These are phyloP conservation scores for Chaenogobius annularis DNA, from an alignment of 2,113 vertebrate species.

Conservation along the genomic window DNA sequence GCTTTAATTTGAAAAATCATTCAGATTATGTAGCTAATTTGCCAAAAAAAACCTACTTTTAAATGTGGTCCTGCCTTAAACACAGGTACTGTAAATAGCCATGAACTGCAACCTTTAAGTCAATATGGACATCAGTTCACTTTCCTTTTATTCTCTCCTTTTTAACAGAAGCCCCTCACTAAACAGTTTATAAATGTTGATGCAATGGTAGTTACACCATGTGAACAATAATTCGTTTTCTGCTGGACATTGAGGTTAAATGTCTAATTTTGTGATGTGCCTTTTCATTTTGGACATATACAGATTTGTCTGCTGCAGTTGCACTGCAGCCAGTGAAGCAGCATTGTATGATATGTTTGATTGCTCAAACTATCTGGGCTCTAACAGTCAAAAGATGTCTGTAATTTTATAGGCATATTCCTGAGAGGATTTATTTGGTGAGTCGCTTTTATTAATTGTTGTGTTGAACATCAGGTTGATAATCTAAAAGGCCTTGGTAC, in stretches of 20 bases:
- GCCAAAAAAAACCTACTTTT: slow-evolving; percentile 2
- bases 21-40: slow-evolving; percentile 16
- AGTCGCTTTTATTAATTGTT: slow-evolving; percentile 30
- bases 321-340: slow-evolving; percentile 25
- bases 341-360: slow-evolving; percentile 26
- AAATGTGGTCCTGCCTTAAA: slow-evolving; percentile 51
- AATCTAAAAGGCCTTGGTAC: slow-evolving; percentile 37
- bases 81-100: slow-evolving; percentile 22
- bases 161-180: slow-evolving; percentile 4
- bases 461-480: slow-evolving; percentile 35
- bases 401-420: slow-evolving; percentile 41
- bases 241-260: slow-evolving; percentile 36
- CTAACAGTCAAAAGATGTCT: slow-evolving; percentile 42
- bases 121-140: neutral
- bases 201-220: slow-evolving; percentile 25
- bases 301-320: slow-evolving; percentile 12
- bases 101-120: slow-evolving; percentile 9
- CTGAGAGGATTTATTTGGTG: slow-evolving; percentile 33
- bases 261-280: slow-evolving; percentile 60
- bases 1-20: neutral
- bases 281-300: slow-evolving; percentile 55
- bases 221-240: slow-evolving; percentile 37
- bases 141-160: neutral
- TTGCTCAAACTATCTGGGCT: slow-evolving; percentile 46
- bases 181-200: slow-evolving; percentile 16